A percentile compares a stretch with the other conserved stretches of the same genome.
These are phyloP conservation scores for Onchidella celtica DNA, from an alignment of 2,888 invertebrate genomes.

Conservation along the genomic window DNA sequence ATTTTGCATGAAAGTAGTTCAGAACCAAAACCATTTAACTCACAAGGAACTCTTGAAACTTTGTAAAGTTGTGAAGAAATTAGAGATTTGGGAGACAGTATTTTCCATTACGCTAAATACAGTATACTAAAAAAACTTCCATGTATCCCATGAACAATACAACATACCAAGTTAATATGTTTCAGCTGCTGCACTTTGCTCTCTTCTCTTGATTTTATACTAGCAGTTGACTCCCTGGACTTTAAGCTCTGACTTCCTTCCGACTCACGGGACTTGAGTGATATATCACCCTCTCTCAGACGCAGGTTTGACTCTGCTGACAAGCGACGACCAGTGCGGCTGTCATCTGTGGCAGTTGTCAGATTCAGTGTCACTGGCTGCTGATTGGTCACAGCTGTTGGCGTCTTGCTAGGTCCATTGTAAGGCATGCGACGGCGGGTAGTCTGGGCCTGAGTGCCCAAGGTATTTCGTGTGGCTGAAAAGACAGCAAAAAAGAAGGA, in stretches of 20 bases:
- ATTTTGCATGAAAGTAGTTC: too few relatives aligned
- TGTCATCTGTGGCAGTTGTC: constrained; percentile 54
- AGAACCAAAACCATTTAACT: too few relatives aligned
- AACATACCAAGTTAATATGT: constrained; percentile 54
- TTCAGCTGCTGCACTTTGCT: constrained; percentile 69
- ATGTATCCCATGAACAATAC: too few relatives aligned
- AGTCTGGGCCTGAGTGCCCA: constrained; percentile 41
- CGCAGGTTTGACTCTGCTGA: constrained; percentile 60
- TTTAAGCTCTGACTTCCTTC: not conserved
- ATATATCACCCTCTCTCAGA: constrained; percentile 51
- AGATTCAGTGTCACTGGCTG: constrained; percentile 57
- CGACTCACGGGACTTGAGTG: constrained; percentile 6
- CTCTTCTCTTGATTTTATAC: constrained; percentile 59
- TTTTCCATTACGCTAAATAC: too few relatives aligned
- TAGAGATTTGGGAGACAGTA: too few relatives aligned
- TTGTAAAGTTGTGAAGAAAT: too few relatives aligned
- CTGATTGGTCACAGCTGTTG: constrained; percentile 11
- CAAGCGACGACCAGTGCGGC: constrained; percentile 52
- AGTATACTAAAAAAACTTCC: too few relatives aligned
- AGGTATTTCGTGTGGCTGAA: constrained; percentile 15
- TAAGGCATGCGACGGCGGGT: constrained; percentile 15
- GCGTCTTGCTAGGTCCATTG: constrained; percentile 36
- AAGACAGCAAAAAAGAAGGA: not conserved
- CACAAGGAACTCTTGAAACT: too few relatives aligned
- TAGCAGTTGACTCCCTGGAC: constrained; percentile 31